These are phyloP conservation scores for Kryphioiulus occultus DNA, from an alignment of 2,888 invertebrate genomes.

Conservation along the genomic window DNA sequence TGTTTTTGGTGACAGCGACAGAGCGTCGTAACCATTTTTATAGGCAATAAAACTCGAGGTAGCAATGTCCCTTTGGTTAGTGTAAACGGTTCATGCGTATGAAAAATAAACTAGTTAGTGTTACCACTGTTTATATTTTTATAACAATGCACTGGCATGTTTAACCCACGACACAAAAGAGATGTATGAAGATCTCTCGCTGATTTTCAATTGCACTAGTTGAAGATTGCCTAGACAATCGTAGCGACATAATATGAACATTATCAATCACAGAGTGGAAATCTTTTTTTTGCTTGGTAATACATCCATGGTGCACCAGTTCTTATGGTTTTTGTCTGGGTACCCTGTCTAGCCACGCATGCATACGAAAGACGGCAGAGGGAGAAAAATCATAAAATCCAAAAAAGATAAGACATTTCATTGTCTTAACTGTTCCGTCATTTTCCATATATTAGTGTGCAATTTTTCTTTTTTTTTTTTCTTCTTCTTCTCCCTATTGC, in stretches of 20 bases:
- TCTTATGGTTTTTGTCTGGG: background rate
- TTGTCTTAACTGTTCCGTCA: slow-evolving; percentile 8
- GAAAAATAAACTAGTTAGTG: background rate
- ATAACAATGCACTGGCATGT: background rate
- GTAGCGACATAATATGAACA: background rate
- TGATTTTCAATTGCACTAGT: slow-evolving; percentile 8
- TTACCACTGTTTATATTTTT: background rate
- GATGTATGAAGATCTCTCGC: slow-evolving; percentile 2
- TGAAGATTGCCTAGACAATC: background rate
- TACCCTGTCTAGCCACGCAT: background rate
- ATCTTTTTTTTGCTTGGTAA: background rate
- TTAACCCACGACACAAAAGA: background rate
- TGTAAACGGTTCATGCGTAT: background rate
- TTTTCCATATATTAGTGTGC: background rate
- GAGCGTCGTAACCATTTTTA: background rate
- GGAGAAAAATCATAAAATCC: slow-evolving; percentile 9
- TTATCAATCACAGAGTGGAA: background rate
- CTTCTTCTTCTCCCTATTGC: background rate
- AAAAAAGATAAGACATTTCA: background rate
- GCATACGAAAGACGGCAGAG: background rate
- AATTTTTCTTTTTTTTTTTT: too few relatives aligned
- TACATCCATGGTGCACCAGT: background rate
- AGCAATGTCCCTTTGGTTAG: background rate
- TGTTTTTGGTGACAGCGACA: background rate
- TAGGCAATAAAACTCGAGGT: background rate